phyloP scores from a whole-genome alignment of 2,797 vertebrate species.

The Falco berigora region DNA sequence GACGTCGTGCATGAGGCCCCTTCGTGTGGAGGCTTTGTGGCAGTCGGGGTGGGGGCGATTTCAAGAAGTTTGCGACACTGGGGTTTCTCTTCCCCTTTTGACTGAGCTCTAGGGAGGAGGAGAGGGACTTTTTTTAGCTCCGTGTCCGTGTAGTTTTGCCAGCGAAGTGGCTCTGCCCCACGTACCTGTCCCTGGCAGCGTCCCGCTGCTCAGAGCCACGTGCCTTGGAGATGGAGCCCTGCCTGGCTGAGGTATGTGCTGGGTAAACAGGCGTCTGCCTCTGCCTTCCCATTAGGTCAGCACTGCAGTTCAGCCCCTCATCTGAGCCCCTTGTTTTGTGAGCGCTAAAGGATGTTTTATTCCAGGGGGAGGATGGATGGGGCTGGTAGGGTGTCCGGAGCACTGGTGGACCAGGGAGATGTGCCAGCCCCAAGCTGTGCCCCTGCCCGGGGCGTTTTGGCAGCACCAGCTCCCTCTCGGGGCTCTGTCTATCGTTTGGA shows the following conservation, averaged over 20 bases:
- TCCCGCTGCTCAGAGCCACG: neutral
- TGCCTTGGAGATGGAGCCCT: neutral
- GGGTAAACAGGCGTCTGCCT: neutral
- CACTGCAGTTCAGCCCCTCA: neutral
- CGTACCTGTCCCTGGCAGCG: neutral
- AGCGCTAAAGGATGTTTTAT: neutral
- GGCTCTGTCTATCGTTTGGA: accelerated
- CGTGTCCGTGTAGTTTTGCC: accelerated
- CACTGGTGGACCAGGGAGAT: neutral
- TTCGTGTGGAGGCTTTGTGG: neutral
- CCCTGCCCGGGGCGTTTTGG: too few species aligned
- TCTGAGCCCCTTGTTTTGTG: neutral
- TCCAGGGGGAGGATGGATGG: neutral
- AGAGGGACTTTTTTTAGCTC: neutral
- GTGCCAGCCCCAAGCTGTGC: too few species aligned
- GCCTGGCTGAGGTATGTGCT: neutral
- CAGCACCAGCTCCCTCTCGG: neutral
- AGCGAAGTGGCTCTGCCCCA: neutral
- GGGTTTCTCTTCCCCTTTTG: slow-evolving; percentile 20
- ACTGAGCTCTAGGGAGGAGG: neutral
- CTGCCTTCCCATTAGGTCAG: neutral
- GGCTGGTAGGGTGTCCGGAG: neutral
- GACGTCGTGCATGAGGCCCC: neutral
- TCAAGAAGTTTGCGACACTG: neutral
- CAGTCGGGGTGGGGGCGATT: neutral